Percentiles rank a stretch among this genome's conserved stretches.
These are phyloP conservation scores for Drosophila tanythrix DNA, from an alignment of 2,888 invertebrate species.

Conservation along the genomic window DNA sequence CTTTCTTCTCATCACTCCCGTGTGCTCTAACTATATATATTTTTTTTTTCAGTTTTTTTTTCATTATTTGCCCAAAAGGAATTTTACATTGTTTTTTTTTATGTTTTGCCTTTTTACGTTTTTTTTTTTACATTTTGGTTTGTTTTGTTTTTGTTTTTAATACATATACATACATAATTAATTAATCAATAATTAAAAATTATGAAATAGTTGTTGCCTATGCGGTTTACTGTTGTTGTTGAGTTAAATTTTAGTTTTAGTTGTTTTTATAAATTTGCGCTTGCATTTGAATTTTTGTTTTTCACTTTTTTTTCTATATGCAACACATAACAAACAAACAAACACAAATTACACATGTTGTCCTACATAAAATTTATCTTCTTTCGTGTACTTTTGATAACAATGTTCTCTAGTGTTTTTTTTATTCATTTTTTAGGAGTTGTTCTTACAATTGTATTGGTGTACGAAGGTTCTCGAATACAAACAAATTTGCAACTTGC, in stretches of 20 bases:
- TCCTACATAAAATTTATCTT: slow-evolving; percentile 61
- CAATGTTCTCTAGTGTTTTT: slow-evolving; percentile 50
- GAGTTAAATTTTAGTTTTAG: slow-evolving; percentile 16
- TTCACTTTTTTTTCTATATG: slow-evolving; percentile 41
- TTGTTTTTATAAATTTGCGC: slow-evolving; percentile 24
- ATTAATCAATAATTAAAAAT: slow-evolving; percentile 78
- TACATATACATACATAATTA: slow-evolving; percentile 72
- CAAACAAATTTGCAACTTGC: slow-evolving; percentile 42
- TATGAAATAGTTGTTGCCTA: slow-evolving; percentile 59
- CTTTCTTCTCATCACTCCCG: slow-evolving; percentile 18
- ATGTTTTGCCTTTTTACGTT: slow-evolving; percentile 37
- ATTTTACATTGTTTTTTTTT: slow-evolving; percentile 55
- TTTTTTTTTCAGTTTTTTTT: slow-evolving; percentile 4
- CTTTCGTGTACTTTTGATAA: slow-evolving; percentile 43
- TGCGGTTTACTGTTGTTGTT: slow-evolving; percentile 26
- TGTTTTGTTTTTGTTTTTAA: slow-evolving; percentile 38
- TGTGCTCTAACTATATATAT: slow-evolving; percentile 8
- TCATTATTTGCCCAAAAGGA: slow-evolving; percentile 39
- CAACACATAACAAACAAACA: slow-evolving; percentile 70
- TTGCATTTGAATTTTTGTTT: slow-evolving; percentile 37
- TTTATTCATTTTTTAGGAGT: slow-evolving; percentile 5
- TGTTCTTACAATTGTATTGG: slow-evolving; percentile 16
- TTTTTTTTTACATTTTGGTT: slow-evolving; percentile 19
- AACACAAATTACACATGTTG: slow-evolving; percentile 65
- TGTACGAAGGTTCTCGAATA: slow-evolving; percentile 25